Evolutionary conservation across 2,888 invertebrate genomes (phyloP).

Genomic region (Rhabditoides inermis): DNA sequence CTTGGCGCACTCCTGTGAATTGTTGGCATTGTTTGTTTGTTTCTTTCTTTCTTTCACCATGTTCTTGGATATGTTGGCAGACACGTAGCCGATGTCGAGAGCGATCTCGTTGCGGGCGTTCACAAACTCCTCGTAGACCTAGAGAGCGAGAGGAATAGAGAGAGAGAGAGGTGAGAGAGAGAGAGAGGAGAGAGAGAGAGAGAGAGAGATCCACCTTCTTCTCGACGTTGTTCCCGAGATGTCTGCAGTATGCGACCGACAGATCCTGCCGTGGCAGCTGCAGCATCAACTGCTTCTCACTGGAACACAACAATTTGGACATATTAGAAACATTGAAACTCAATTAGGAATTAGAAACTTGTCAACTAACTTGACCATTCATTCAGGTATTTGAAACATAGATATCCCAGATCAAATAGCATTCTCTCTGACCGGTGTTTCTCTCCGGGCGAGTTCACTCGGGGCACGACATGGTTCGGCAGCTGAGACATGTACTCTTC

Average conservation of each 20-base stretch:
- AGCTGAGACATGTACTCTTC: slow-evolving; percentile 85
- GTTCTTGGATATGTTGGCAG: slow-evolving; percentile 53
- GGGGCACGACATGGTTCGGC: slow-evolving; percentile 72
- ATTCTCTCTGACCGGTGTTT: slow-evolving; percentile 62
- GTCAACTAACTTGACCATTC: too few species aligned
- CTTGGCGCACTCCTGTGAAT: slow-evolving; percentile 68
- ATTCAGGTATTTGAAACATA: too few species aligned
- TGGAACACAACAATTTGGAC: neutral
- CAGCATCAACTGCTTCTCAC: slow-evolving; percentile 70
- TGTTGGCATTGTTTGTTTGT: neutral
- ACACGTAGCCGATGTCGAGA: slow-evolving; percentile 74
- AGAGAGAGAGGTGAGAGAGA: neutral
- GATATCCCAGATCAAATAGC: too few species aligned
- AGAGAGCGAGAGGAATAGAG: neutral
- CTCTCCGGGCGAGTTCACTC: slow-evolving; percentile 71
- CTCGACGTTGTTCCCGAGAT: slow-evolving; percentile 64
- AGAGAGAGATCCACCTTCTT: slow-evolving; percentile 20
- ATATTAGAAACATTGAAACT: too few species aligned
- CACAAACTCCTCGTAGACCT: slow-evolving; percentile 81
- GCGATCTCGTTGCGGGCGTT: slow-evolving; percentile 87
- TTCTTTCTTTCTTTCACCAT: slow-evolving; percentile 46
- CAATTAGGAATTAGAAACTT: too few species aligned
- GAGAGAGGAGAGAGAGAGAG: neutral
- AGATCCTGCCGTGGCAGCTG: slow-evolving; percentile 87
- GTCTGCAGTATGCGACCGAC: slow-evolving; percentile 76